These are phyloP conservation scores for Daubentonia madagascariensis DNA, from an alignment of 2,113 vertebrate genomes.

Conservation along the genomic window DNA sequence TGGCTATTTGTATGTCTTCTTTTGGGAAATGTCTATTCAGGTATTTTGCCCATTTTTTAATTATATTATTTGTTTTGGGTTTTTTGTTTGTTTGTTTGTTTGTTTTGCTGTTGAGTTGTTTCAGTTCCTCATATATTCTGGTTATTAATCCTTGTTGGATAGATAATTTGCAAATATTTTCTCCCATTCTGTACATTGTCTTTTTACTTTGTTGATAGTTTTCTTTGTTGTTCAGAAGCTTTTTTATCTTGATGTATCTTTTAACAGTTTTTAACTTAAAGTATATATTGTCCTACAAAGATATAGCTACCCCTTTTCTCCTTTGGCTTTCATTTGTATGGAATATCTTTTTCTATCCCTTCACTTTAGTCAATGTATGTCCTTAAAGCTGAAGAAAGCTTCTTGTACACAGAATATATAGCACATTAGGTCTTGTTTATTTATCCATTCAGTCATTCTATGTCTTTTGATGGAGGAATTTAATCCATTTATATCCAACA, in stretches of 20 bases:
- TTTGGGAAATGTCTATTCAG: too few species aligned
- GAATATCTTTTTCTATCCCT: too few species aligned
- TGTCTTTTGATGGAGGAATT: neutral
- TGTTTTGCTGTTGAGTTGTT: neutral
- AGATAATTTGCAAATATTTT: neutral
- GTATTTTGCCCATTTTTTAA: too few species aligned
- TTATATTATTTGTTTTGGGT: neutral
- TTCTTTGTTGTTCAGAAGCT: neutral
- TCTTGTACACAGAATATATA: too few species aligned
- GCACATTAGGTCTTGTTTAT: too few species aligned
- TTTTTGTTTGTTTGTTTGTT: neutral
- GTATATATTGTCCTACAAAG: neutral
- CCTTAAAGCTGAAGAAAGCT: too few species aligned
- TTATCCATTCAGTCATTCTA: neutral
- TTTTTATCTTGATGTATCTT: neutral
- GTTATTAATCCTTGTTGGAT: too few species aligned
- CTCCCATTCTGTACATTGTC: neutral
- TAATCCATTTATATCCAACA: neutral
- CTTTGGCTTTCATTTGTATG: too few species aligned
- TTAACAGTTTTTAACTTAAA: neutral
- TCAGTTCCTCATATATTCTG: neutral
- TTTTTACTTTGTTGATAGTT: neutral
- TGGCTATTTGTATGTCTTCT: too few species aligned
- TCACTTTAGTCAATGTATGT: too few species aligned
- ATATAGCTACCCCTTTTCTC: neutral